Evolutionary conservation across 23 tunicate genomes (phyloP), one percentile per base, ranked within the genome.

Genomic region (Ascidia mentula): DNA sequence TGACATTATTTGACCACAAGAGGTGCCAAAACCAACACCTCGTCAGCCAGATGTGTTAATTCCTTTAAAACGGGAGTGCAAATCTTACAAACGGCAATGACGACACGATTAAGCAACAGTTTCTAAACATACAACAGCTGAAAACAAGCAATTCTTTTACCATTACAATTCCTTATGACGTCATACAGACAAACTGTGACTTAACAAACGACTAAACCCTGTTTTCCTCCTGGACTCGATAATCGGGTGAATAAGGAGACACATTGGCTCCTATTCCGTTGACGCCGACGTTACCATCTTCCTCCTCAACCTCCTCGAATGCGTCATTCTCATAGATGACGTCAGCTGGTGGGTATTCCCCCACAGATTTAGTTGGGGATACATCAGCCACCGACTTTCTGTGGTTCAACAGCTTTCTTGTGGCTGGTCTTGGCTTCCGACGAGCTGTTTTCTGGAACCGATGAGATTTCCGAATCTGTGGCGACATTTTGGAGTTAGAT

Each of bases 231-330:
- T 20, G 4, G 12, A 53, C 65, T 20, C 65, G 7, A 53, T 53
- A 53, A 28, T 53, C 65, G 24, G 53, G 53, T 15, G 53, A 42
- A 42, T 53, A 9, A 9, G 13, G 28, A 53, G 22, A 1, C 13
- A 53, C 65, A 20, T 26, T 53, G 65, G 13, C 65, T 1, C 28
- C 65, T 5, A 9, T 53, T 53, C 65, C 65, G 65, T 53, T 53
- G 7, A 28, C 24, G 22, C 65, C 65, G 24, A 53, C 28, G 65
- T 53, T 28, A 53, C 24, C 53, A 37, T 32, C 22, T 18, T 17
- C 8, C 76, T 72, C 76, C n/a, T 38, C 78, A 8, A 24, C 78
- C 22, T 35, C 78, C 46, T 74, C 78, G n/a, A 36, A 74, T 13
- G 46, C 78, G 6, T 74, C 78, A 38, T 74, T 74, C 2, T 36